phyloP scores from a whole-genome alignment of 2,797 vertebrate genomes.

The Pristis pectinata region DNA sequence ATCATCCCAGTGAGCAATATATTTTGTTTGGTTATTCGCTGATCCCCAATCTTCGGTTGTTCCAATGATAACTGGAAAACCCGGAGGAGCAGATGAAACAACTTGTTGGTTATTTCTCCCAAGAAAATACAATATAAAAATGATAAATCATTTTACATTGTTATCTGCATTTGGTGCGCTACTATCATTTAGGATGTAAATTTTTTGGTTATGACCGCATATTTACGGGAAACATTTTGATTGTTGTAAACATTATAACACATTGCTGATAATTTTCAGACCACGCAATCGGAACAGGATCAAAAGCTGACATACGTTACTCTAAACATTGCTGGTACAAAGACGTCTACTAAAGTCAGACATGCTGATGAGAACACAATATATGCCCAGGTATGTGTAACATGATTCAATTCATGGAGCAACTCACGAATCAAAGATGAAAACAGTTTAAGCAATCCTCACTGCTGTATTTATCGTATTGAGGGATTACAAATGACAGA shows the following conservation, averaged over 20 bases:
- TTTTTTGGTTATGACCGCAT: too few relatives aligned
- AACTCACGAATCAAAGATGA: too few relatives aligned
- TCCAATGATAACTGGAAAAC: background rate
- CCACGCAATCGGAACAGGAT: background rate
- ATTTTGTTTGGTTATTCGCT: background rate
- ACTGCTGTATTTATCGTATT: too few relatives aligned
- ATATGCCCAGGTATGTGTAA: background rate
- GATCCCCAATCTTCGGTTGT: background rate
- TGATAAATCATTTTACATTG: background rate
- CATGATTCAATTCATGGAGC: background rate
- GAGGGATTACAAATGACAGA: too few relatives aligned
- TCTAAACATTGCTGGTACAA: background rate
- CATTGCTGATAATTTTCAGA: background rate
- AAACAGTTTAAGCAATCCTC: too few relatives aligned
- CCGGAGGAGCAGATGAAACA: background rate
- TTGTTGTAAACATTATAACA: background rate
- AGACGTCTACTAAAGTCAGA: background rate
- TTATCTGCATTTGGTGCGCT: background rate
- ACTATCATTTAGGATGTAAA: background rate
- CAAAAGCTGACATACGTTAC: background rate
- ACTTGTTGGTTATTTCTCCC: background rate
- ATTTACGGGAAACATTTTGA: background rate
- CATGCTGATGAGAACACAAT: background rate
- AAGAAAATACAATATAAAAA: background rate
- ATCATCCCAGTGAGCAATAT: too few relatives aligned